phyloP scores from a whole-genome alignment of 2,113 vertebrate species.

The Hippopotamus amphibius region DNA sequence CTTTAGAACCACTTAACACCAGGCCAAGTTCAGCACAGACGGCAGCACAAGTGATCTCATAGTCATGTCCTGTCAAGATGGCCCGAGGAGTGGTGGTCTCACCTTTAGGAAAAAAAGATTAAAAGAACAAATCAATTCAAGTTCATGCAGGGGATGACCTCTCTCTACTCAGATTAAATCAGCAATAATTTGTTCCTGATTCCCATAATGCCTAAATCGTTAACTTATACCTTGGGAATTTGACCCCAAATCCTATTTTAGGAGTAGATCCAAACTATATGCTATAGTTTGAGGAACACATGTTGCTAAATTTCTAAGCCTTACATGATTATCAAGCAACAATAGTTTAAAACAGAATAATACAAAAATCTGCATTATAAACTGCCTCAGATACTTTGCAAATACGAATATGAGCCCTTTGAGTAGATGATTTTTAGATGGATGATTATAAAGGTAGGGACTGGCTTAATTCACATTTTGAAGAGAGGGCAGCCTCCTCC shows the following conservation, averaged over 20 bases:
- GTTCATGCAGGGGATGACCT: not conserved
- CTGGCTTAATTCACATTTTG: conserved; percentile 7
- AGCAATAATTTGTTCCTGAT: not conserved
- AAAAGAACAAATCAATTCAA: conserved; percentile 56
- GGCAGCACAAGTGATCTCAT: conserved; percentile 94
- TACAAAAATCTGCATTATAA: not conserved
- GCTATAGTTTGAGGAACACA: not conserved
- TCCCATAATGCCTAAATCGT: not conserved
- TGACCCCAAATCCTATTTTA: not conserved
- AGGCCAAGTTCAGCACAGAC: conserved; percentile 97
- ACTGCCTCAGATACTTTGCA: not conserved
- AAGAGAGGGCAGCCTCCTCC: not conserved
- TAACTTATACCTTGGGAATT: not conserved
- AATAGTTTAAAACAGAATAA: not conserved
- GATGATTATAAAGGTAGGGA: not conserved
- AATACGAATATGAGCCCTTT: not conserved
- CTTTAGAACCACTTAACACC: conserved; percentile 97
- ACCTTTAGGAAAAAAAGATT: conserved; percentile 84
- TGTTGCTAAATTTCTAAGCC: not conserved
- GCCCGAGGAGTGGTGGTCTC: conserved; percentile 95
- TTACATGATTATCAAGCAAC: not conserved
- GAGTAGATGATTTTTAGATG: not conserved
- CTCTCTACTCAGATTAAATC: not conserved
- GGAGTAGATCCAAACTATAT: not conserved
- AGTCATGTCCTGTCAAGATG: conserved; percentile 97